A percentile compares a stretch with the other conserved stretches of the same genome.
phyloP scores from a whole-genome alignment of 2,888 invertebrate species.

The Caenorhabditis imperialis region DNA sequence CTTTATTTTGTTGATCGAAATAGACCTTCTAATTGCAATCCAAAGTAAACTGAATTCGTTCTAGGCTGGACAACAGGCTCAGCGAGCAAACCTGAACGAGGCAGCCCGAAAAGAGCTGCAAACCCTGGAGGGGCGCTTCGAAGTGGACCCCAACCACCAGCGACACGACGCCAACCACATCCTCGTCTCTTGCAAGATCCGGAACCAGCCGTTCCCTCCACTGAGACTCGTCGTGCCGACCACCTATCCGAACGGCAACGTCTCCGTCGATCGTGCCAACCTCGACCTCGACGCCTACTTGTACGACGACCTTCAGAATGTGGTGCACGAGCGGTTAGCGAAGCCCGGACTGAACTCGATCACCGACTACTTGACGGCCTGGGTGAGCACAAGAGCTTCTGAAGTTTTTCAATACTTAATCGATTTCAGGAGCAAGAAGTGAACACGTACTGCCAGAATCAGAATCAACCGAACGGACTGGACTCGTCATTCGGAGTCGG shows the following conservation, averaged over 20 bases:
- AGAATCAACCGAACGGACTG: constrained; percentile 34
- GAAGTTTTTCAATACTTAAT: background rate
- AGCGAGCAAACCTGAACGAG: constrained; percentile 36
- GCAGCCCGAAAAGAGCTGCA: constrained; percentile 65
- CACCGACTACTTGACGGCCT: constrained; percentile 72
- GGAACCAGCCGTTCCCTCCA: constrained; percentile 68
- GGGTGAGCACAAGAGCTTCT: constrained; percentile 61
- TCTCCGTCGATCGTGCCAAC: constrained; percentile 67
- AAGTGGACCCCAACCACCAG: constrained; percentile 60
- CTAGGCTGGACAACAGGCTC: constrained; percentile 12
- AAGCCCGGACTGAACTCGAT: constrained; percentile 65
- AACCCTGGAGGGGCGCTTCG: constrained; percentile 63
- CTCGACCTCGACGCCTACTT: constrained; percentile 73
- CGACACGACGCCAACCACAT: constrained; percentile 55
- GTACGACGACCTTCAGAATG: constrained; percentile 76
- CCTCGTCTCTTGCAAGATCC: constrained; percentile 65
- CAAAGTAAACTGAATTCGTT: background rate
- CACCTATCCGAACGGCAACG: constrained; percentile 68
- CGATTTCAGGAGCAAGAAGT: constrained; percentile 52
- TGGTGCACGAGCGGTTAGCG: constrained; percentile 72
- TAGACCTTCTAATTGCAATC: background rate
- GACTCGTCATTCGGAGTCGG: constrained; percentile 41
- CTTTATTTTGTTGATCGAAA: background rate
- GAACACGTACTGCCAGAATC: constrained; percentile 31
- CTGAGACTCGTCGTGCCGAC: constrained; percentile 71